Conservation (phyloP, 1,140 invertebrate species). For the Drosophila kohkoa region DNA sequence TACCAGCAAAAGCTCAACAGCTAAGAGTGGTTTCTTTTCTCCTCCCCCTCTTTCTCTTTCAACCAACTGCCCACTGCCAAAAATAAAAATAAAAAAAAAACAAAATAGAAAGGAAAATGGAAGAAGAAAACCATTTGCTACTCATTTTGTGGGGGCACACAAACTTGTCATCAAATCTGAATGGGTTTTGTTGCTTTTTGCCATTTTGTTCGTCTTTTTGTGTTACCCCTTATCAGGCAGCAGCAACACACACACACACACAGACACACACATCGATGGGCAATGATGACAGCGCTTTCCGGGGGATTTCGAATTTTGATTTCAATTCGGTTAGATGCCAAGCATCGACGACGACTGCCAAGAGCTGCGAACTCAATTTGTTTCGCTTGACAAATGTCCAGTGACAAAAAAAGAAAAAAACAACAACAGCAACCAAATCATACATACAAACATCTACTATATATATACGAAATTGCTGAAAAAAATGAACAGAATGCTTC, state of each 20-base stretch:
- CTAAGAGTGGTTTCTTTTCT: background rate
- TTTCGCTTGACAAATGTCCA: constrained; percentile 77
- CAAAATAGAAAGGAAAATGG: constrained; percentile 3
- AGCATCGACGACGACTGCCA: constrained; percentile 31
- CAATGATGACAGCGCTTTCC: constrained; percentile 44
- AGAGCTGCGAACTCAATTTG: constrained; percentile 75
- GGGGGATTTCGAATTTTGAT: constrained; percentile 54
- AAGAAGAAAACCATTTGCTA: constrained; percentile 30
- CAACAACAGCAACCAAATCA: background rate
- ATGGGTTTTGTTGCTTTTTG: constrained; percentile 36
- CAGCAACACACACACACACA: background rate
- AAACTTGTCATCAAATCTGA: constrained; percentile 52
- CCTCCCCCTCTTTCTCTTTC: background rate
- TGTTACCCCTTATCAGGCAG: constrained; percentile 11
- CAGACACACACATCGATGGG: constrained; percentile 27
- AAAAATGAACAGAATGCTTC: constrained; percentile 55
- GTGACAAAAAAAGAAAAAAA: constrained; percentile 50
- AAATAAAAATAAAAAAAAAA: background rate
- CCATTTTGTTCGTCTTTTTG: constrained; percentile 18
- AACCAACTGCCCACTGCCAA: too few species aligned
- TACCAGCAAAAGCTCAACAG: constrained; percentile 24
- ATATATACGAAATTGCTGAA: background rate
- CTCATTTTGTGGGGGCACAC: constrained; percentile 27
- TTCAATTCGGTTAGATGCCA: constrained; percentile 56
- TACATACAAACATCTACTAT: background rate